phyloP scores from a whole-genome alignment of 2,888 invertebrate species.

The Fragum whitleyi region DNA sequence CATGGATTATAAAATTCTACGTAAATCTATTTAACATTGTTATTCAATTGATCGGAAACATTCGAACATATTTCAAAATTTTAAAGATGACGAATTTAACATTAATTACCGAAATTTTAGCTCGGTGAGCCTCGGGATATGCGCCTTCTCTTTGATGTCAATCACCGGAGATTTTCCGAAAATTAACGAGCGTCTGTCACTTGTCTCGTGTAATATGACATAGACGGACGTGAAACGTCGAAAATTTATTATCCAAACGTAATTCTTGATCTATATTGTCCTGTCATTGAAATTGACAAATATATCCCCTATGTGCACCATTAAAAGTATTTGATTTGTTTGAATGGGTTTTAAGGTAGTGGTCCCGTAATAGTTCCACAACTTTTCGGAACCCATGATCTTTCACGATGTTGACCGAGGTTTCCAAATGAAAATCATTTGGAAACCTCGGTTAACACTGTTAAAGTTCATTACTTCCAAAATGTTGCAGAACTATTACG shows the following conservation, averaged over 20 bases:
- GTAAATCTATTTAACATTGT: not conserved
- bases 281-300: conserved; percentile 21
- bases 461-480: too few species aligned
- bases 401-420: too few species aligned
- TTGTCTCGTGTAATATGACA: conserved; percentile 23
- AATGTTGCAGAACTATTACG: too few species aligned
- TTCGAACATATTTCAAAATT: conserved; percentile 19
- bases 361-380: too few species aligned
- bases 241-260: conserved; percentile 22
- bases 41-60: conserved; percentile 22
- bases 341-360: too few species aligned
- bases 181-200: conserved; percentile 21
- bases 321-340: too few species aligned
- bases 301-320: not conserved
- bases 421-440: too few species aligned
- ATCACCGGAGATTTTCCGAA: conserved; percentile 9
- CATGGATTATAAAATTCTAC: not conserved
- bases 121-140: conserved; percentile 4
- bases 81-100: conserved; percentile 19
- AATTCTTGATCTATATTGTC: conserved; percentile 11
- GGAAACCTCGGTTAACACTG: too few species aligned
- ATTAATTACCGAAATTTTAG: conserved; percentile 5
- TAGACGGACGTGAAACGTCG: conserved; percentile 23
- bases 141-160: conserved; percentile 19
- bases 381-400: too few species aligned